Evolutionary conservation across 2,113 vertebrate genomes (phyloP), one percentile per base, ranked within the genome.

Genomic region (Corythornis madagascariensis): DNA sequence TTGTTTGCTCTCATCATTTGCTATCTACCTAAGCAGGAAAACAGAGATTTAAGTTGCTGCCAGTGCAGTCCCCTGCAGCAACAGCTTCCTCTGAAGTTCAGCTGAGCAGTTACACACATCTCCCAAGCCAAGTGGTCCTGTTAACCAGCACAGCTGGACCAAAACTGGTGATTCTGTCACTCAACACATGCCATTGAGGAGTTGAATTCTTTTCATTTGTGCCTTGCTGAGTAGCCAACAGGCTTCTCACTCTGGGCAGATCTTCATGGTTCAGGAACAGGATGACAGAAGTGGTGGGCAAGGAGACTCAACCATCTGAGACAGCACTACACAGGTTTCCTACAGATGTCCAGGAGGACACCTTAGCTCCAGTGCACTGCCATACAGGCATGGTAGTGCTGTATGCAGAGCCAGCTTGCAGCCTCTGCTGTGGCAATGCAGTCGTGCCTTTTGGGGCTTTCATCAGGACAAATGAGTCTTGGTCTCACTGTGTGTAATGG

Each of bases 161-260:
- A 55, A 73, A 75, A 63, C 42, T 47, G 53, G 38, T 0, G 0
- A 31, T 85, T 61, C 60, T 85, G 20, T 63, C 0, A 0, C 69
- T 48, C 3, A 4, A 31, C 52, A 22, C 15, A 4, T 67, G 50
- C 43, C 33, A 25, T 45, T 28, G 5, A 16, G 38, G 52, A 10
- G 24, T 56, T 50, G 20, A 16, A 33, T 87, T 84, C 35, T 45
- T 65, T 83, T 42, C 19, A 59, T 86, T 92, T 7, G 3, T 5
- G 1, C 50, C 56, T 79, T 86, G 70, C 57, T 81, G 33, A 47
- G 60, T 50, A 57, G 31, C n/a, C n/a, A 48, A 26, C 0, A 0
- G 40, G 29, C 61, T n/a, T 89, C 70, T 74, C 28, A n/a, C 20
- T 50, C 29, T 65, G 60, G 64, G 22, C 74, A 65, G 42, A 50